A percentile compares a stretch with the other conserved stretches of the same genome.
These are phyloP conservation scores for Carettochelys insculpta DNA, from an alignment of 2,113 vertebrate genomes.

Conservation along the genomic window DNA sequence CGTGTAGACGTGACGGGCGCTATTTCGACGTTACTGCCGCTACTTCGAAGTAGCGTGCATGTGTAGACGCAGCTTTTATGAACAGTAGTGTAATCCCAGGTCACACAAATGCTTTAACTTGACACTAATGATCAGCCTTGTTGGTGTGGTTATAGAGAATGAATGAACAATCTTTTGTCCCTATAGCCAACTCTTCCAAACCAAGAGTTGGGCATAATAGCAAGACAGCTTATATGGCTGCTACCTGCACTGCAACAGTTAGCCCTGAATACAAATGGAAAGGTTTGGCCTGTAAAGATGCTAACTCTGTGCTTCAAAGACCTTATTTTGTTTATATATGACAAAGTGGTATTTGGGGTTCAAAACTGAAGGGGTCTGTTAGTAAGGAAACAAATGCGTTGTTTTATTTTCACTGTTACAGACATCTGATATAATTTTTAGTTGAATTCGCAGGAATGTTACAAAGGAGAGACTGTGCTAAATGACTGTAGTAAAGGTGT, in stretches of 20 bases:
- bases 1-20: no score
- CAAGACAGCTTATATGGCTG: slow-evolving; percentile 23
- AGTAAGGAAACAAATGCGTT: background rate
- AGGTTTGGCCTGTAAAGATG: slow-evolving; percentile 25
- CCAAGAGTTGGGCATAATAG: background rate
- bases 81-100: slow-evolving; percentile 7
- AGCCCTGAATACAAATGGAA: slow-evolving; percentile 16
- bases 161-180: background rate
- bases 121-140: slow-evolving; percentile 23
- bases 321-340: fast-evolving
- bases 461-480: background rate
- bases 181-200: background rate
- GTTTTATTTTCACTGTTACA: background rate
- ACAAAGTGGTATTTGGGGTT: background rate
- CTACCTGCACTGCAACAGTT: background rate
- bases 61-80: background rate
- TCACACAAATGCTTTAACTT: slow-evolving; percentile 1
- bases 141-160: slow-evolving; percentile 39
- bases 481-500: background rate
- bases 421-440: background rate
- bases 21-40: no score
- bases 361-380: background rate
- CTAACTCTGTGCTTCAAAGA: slow-evolving; percentile 4
- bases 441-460: background rate
- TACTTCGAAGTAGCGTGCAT: no score